phyloP scores from a whole-genome alignment of 1,140 invertebrate genomes.

The Drosophila grimshawi region DNA sequence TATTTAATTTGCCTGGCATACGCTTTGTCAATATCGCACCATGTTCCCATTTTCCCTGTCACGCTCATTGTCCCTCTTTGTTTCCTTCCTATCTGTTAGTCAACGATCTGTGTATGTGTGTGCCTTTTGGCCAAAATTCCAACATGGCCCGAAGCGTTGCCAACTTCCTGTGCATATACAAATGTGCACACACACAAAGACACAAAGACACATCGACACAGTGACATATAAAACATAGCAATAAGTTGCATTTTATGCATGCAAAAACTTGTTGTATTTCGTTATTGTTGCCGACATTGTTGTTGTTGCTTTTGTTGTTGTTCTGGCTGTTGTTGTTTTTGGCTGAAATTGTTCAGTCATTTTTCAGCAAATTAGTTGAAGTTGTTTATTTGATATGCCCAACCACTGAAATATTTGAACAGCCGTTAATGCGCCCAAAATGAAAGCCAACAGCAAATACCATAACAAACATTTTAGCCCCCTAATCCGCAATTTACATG shows the following conservation, averaged over 20 bases:
- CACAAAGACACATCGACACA: constrained; percentile 19
- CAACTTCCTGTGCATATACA: constrained; percentile 68
- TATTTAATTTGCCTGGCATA: constrained; percentile 78
- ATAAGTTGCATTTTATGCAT: constrained; percentile 62
- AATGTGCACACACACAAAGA: constrained; percentile 3
- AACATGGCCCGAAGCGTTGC: constrained; percentile 66
- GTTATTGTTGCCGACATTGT: not conserved
- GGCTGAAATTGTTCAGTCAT: constrained; percentile 69
- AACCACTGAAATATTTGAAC: constrained; percentile 48
- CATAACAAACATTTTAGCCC: constrained; percentile 26
- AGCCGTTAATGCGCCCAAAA: constrained; percentile 45
- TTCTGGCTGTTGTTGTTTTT: constrained; percentile 32
- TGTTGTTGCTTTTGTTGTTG: constrained; percentile 2
- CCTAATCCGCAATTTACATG: constrained; percentile 24
- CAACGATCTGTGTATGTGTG: constrained; percentile 21
- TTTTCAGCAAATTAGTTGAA: constrained; percentile 76
- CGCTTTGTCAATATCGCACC: constrained; percentile 76
- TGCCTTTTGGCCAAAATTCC: constrained; percentile 55
- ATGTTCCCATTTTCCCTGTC: constrained; percentile 11
- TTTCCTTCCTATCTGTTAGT: not conserved
- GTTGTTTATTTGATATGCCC: constrained; percentile 68
- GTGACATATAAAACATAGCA: constrained; percentile 44
- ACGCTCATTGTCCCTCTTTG: not conserved
- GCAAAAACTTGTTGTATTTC: constrained; percentile 43
- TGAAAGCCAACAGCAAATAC: constrained; percentile 20